Evolutionary conservation across 1,140 invertebrate genomes (phyloP), one percentile per base, ranked within the genome.

Genomic region (Leptopilina boulardi): DNA sequence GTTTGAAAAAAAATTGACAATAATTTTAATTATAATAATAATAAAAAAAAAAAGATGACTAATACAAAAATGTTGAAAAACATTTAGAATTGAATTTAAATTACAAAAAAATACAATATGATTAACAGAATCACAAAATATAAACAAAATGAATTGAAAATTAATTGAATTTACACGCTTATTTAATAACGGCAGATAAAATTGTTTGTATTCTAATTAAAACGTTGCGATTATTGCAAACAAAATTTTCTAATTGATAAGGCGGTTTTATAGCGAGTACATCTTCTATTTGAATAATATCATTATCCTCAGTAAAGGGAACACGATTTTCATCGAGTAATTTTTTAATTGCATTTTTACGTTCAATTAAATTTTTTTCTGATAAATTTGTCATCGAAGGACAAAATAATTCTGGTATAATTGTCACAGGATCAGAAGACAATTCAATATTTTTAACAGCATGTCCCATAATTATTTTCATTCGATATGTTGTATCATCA

Each of bases 211-310:
- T 85, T 83, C 87, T 88, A 70, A 70, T 84, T 72, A 91, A 81
- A 74, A 91, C 82, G 72, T 87, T 88, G 70, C 80, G 85, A 23
- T 89, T 91, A 0, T 82, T 82, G 26, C 87, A 89, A 21, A 84
- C 75, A 41, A 88, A 89, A 75, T 89, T 84, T 30, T 89, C 83
- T 3, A 80, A 44, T 11, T 80, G 79, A 71, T 91, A 91, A 3
- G 89, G 90, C 19, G 90, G 89, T 77, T 89, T 83, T 78, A 91
- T 89, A 0, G 78, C 81, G 6, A 91, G 47, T 18, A 79, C 83
- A 59, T 87, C 84, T 74, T 86, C 81, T 13, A 91, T 88, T 18
- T 77, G 78, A 34, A 91, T 71, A 30, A 87, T 66, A 18, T 82
- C 82, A 34, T 87, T 73, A 13, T 86, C 80, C 77, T 90, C 88